These are phyloP conservation scores for Pandion haliaetus DNA, from an alignment of 2,113 vertebrate genomes.

Conservation along the genomic window DNA sequence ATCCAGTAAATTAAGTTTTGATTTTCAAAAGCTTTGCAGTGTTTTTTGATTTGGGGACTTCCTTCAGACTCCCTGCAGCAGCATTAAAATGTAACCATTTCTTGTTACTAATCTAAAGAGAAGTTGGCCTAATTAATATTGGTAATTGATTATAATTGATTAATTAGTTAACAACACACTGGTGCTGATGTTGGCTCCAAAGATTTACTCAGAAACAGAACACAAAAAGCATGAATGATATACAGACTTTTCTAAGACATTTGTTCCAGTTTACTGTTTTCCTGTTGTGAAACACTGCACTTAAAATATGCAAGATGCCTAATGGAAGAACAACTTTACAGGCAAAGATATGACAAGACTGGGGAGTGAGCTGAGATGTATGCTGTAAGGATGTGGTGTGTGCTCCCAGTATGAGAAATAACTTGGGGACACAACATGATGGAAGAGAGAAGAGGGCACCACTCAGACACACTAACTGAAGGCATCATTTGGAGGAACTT, in stretches of 20 bases:
- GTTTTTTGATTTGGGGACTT: background rate
- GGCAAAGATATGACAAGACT: background rate
- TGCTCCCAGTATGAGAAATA: background rate
- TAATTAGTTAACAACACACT: background rate
- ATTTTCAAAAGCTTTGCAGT: background rate
- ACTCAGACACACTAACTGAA: background rate
- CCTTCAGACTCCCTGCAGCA: background rate
- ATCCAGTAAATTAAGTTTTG: background rate
- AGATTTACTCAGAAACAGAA: background rate
- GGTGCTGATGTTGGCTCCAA: background rate
- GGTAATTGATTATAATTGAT: background rate
- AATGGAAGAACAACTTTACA: background rate
- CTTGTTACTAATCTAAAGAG: background rate
- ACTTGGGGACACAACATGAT: background rate
- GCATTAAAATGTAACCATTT: background rate
- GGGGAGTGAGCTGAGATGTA: background rate
- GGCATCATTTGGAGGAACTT: background rate
- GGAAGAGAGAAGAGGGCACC: background rate
- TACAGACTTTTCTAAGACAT: background rate
- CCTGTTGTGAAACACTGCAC: background rate
- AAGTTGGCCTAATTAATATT: background rate
- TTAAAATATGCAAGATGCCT: conserved; percentile 28
- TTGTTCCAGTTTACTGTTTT: conserved; percentile 7
- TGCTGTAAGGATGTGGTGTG: background rate
- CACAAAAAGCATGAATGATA: background rate